Base-by-base conservation (phyloP, 2,797 vertebrate genomes). In the Valencia hispanica region DNA sequence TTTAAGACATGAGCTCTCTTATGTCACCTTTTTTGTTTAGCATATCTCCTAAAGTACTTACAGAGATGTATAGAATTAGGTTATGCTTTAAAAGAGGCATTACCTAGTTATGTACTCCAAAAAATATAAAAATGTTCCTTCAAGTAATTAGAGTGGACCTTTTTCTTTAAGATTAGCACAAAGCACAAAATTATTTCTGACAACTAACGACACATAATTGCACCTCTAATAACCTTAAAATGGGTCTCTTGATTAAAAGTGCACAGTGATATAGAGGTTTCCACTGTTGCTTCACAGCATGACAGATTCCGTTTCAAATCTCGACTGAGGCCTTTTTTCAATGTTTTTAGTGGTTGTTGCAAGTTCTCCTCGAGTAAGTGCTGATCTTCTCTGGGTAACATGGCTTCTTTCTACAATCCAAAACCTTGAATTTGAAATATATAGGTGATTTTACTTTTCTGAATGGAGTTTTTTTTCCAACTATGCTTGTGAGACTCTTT, bases 81-180 rank as follows among this genome's bases (percentile, higher is more conserved):
- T 15, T 41, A 7, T 43, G 5, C 36, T n/a, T 43, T 12, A 41
- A 43, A 43, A 18, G 4, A 15, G 18, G 12, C 51, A 43, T 22
- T 57, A 30, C 25, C 5, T 18, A 30, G 15, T 12, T 53, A 71
- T 27, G 27, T 18, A 57, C 34, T n/a, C 12, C 27, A 36, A 57
- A 72, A 55, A 18, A 43, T 17, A 55, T 27, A n/a, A 36, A 18
- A 55, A 11, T 55, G 39, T 25, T 43, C n/a, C 14, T 72, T 11
- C 10, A 43, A 17, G 47, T 43, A 57, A 72, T 72, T 55, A 30
- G 36, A 18, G 15, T 39, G 5, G 11, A 36, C 22, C 20, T 71
- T n/a, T 71, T n/a, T 71, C 34, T 71, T 71, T n/a, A n/a, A 30
- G n/a, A 51, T 57, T 57, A 72, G 39, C 22, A 41, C 39, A 43